Base-by-base conservation (phyloP, 1,140 invertebrate genomes). In the Bathynomus jamesi region DNA sequence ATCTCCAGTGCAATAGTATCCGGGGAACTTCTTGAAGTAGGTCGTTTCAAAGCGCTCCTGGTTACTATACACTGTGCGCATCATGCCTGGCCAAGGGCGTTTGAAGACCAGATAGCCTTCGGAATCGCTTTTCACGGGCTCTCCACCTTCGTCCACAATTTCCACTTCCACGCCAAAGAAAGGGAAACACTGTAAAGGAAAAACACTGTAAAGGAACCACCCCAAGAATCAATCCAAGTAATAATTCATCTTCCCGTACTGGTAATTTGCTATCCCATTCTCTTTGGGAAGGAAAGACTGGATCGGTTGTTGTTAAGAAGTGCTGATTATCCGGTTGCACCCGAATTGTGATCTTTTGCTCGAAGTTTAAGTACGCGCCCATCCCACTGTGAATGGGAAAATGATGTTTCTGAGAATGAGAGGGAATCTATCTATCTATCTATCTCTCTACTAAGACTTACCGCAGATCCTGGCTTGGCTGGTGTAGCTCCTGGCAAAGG, bases 1-100 rank as follows among this genome's bases (percentile, higher is more conserved):
- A 84, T 99, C 96, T 70, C 96, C 96, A 64, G 96, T 98, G 80
- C 91, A 95, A 81, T 99, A 99, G 83, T 90, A 98, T 60, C 96
- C 96, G 0, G 91, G 90, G 82, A 98, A 99, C 82, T 93, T 93
- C 71, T 90, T 89, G 83, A 99, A 99, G 81, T 99, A 99, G 0
- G 94, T 95, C 28, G 88, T 89, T 82, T 97, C 91, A 82, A 93
- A 99, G 73, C 96, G 88, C 76, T 92, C 88, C 79, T 98, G 95
- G 83, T 97, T 91, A 28, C 90, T 91, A 82, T 89, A 96, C 1
- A 99, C 86, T 0, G 93, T 93, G 69, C 96, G 85, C 94, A 98
- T 98, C 83, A 99, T 94, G 66, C 95, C 94, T 0, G 96, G 96
- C 96, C 96, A 99, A 10, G 96, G 93, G 79, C 89, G 87, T 31